Base-by-base conservation (phyloP, 2,888 invertebrate genomes). In the Trachelus tabidus region DNA sequence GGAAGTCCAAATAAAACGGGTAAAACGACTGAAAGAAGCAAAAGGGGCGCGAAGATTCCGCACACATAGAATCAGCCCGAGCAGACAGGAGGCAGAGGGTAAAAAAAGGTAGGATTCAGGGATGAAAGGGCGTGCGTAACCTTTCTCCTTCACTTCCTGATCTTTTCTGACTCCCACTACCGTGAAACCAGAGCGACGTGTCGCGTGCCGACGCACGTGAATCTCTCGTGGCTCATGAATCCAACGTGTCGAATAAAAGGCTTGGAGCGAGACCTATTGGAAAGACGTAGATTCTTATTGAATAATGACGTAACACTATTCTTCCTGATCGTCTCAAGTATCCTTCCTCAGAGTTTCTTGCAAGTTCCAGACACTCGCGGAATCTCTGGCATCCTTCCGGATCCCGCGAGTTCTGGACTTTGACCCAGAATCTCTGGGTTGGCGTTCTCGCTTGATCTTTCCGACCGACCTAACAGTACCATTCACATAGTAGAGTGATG, bases 131-230 rank as follows among this genome's bases (percentile, higher is more conserved):
- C 37, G 56, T 37, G 68, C 34, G 40, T 37, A 35, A 68, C 23
- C 74, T 74, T 68, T 40, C 37, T 56, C 74, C 69, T 30, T 74
- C 68, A 79, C 78, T 82, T 83, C 83, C 79, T 77, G 81, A 80
- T 81, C 80, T 75, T 81, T 79, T 79, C 77, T 56, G 40, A 40
- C 40, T 40, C 40, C 40, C 40, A 40, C 40, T 40, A 75, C 69
- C 69, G 78, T 73, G 77, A 80, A 79, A 74, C 68, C 30, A 34
- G 84, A 83, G 83, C 83, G 83, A 81, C 80, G 84, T 81, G 86
- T 86, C 86, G 86, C 86, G 86, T 86, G 86, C 87, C 86, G 75
- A 34, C 81, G 84, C 85, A 84, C 87, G 87, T 82, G 86, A 82
- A 76, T 80, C 76, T 73, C 77, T 74, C 77, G 75, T 69, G 73